phyloP scores from a whole-genome alignment of 2,113 vertebrate species.

The Syngnathus typhle region DNA sequence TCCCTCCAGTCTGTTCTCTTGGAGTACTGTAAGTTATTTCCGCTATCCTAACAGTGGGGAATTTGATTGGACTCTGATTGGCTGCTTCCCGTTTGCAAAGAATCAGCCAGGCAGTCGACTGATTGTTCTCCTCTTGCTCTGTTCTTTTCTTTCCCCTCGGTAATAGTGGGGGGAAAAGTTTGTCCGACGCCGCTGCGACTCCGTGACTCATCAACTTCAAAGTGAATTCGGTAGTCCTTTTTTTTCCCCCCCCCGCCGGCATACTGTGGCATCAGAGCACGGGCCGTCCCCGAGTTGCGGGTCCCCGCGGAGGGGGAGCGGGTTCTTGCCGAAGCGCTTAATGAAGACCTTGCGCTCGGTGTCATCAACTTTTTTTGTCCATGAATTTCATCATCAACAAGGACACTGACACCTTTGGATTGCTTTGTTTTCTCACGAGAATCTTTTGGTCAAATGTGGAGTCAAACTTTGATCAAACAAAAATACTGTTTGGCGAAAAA shows the following conservation, averaged over 20 bases:
- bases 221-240: conserved; percentile 31
- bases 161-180: conserved; percentile 41
- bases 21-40: conserved; percentile 48
- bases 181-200: conserved; percentile 39
- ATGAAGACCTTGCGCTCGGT: conserved; percentile 66
- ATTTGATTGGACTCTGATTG: conserved; percentile 58
- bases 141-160: conserved; percentile 17
- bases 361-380: conserved; percentile 55
- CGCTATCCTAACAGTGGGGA: conserved; percentile 28
- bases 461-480: too few species aligned
- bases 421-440: background rate
- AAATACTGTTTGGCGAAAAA: too few species aligned
- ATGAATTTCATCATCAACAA: conserved; percentile 47
- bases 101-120: conserved; percentile 35
- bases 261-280: conserved; percentile 35
- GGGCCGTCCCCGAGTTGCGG: conserved; percentile 34
- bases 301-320: conserved; percentile 34
- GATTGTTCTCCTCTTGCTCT: conserved; percentile 27
- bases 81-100: conserved; percentile 38
- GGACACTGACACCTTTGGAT: conserved; percentile 31
- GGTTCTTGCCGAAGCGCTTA: conserved; percentile 52
- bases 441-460: background rate
- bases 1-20: conserved; percentile 20
- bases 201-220: conserved; percentile 43
- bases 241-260: conserved; percentile 7